Base-by-base conservation (phyloP, 2,113 vertebrate species). In the Gnathonemus echidnorhynchus region DNA sequence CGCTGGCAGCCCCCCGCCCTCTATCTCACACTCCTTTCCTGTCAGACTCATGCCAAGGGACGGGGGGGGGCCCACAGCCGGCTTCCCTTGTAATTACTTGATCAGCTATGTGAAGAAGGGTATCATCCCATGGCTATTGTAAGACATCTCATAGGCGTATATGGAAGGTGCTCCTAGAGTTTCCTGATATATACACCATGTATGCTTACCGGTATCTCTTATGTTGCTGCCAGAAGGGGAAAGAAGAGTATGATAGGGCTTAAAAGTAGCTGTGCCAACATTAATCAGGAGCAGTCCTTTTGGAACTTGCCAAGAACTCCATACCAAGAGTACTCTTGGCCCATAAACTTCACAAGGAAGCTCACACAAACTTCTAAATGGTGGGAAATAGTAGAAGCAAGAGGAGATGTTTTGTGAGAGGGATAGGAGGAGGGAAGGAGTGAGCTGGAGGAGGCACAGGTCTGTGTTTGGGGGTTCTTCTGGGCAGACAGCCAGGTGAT, bases 71-170 rank as follows among this genome's bases (percentile, higher is more conserved):
- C 5, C 31, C 15, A 42, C 74, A 80, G 74, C 31, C 35, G 10
- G 17, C 74, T 80, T 80, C 35, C 35, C 74, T 80, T 80, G 74
- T 80, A 35, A 80, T 80, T 80, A 80, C n/a, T 80, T 80, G 35
- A 80, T 42, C 74, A 80, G 74, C 74, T 80, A 80, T 80, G 74
- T 80, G 31, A 80, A 35, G 74, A 80, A 80, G 31, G 74, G 74
- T 35, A 42, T 80, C 74, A 42, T 80, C 74, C 74, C 35, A 2
- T 42, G 74, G 74, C 74, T 77, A 77, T 77, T 77, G 70, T 77
- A 77, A 77, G 70, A 77, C 70, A 39, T 77, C 70, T 77, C 70
- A 11, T 35, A 77, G 31, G 70, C 35, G 35, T 77, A 77, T 77
- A 39, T 77, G 70, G 70, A 39, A 39, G 35, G 70, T 17, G 1